Percentiles rank a stretch among this genome's conserved stretches.
Conservation (phyloP, 2,113 vertebrate genomes). For the Oxyura jamaicensis region DNA sequence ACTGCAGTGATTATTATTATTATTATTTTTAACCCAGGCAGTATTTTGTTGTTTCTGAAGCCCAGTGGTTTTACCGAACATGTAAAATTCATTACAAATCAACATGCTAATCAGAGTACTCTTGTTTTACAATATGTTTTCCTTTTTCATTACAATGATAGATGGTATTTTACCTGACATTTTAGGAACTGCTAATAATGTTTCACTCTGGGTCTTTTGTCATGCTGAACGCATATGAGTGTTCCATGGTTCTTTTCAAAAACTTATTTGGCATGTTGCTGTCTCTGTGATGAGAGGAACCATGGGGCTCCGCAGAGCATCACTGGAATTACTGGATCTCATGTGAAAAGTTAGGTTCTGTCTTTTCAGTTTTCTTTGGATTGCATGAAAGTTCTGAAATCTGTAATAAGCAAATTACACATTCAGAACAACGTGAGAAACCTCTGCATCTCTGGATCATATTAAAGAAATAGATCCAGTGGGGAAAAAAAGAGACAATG, state of each 20-base stretch:
- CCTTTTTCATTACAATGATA: neutral
- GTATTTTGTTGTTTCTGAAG: neutral
- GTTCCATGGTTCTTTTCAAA: neutral
- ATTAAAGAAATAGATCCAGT: neutral
- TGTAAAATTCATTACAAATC: neutral
- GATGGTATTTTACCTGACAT: constrained; percentile 29
- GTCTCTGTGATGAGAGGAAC: neutral
- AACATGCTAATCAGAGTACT: neutral
- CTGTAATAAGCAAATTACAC: neutral
- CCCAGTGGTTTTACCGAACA: neutral
- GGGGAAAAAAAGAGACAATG: rapidly evolving
- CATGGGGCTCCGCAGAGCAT: neutral
- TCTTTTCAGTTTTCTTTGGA: neutral
- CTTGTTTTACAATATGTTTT: neutral
- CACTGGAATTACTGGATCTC: neutral
- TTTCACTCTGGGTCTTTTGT: neutral
- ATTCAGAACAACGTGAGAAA: neutral
- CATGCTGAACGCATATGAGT: neutral
- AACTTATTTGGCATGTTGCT: neutral
- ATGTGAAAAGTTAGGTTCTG: neutral
- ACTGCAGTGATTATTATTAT: neutral
- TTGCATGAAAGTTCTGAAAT: neutral
- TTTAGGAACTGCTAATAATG: neutral
- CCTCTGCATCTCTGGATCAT: rapidly evolving
- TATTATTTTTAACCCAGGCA: neutral